Conservation (phyloP, 2,888 invertebrate genomes). For the Cephus pulcher region DNA sequence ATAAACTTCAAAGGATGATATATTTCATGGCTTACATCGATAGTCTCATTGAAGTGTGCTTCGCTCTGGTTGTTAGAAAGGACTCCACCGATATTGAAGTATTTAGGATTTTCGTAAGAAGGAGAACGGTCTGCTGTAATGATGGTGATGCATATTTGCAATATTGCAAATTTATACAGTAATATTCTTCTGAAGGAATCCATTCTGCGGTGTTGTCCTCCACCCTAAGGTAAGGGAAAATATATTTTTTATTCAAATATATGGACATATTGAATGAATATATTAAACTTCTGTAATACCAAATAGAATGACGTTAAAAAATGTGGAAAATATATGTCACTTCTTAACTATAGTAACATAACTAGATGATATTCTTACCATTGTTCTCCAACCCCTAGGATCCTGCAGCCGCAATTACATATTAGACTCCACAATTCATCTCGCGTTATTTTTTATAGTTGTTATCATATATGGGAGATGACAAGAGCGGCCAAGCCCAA, state of each 20-base stretch:
- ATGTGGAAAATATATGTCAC: neutral
- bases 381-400: neutral
- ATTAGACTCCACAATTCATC: neutral
- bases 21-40: slow-evolving; percentile 74
- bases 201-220: neutral
- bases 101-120: slow-evolving; percentile 71
- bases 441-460: neutral
- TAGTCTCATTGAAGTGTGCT: slow-evolving; percentile 83
- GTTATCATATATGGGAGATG: neutral
- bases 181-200: neutral
- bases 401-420: neutral
- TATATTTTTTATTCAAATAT: neutral
- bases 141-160: neutral
- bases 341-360: neutral
- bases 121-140: slow-evolving; percentile 5
- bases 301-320: neutral
- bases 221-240: neutral
- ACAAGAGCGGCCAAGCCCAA: neutral
- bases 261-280: neutral
- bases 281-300: neutral
- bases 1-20: neutral
- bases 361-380: neutral
- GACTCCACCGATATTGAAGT: slow-evolving; percentile 93
- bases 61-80: slow-evolving; percentile 86
- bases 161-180: neutral